A percentile compares a stretch with the other conserved stretches of the same genome.
Conservation (phyloP, 1,140 invertebrate species). For the Drosophila repletoides region DNA sequence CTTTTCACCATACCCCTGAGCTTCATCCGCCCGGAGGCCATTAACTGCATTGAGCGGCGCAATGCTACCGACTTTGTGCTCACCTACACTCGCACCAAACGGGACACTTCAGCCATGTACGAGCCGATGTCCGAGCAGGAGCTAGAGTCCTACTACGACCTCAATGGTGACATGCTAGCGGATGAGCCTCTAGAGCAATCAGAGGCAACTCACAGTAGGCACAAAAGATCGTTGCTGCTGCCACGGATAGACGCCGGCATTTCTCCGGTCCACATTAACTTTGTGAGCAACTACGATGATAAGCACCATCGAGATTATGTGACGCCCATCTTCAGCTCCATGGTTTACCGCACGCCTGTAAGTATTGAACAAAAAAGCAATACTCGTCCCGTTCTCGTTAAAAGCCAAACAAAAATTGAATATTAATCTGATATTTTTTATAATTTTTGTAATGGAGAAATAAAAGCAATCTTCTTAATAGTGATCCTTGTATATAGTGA, state of each 20-base stretch:
- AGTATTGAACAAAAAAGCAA: constrained; percentile 15
- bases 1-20: constrained; percentile 97
- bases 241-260: constrained; percentile 84
- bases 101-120: constrained; percentile 62
- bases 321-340: constrained; percentile 95
- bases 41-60: constrained; percentile 90
- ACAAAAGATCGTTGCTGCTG: constrained; percentile 63
- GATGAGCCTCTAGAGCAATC: constrained; percentile 41
- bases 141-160: constrained; percentile 22
- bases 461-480: too few species aligned
- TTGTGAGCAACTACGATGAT: constrained; percentile 92
- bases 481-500: too few species aligned
- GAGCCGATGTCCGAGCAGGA: constrained; percentile 36
- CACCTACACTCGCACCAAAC: constrained; percentile 71
- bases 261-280: constrained; percentile 90
- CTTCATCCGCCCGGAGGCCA: constrained; percentile 96
- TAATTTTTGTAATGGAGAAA: too few species aligned
- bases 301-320: constrained; percentile 90
- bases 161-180: constrained; percentile 29
- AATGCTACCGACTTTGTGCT: constrained; percentile 86
- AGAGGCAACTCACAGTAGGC: constrained; percentile 51
- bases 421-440: too few species aligned
- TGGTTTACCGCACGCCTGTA: constrained; percentile 91
- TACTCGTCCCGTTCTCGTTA: too few species aligned
- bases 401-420: too few species aligned